Conservation (phyloP, 2,888 invertebrate species). For the Eristalis pertinax region DNA sequence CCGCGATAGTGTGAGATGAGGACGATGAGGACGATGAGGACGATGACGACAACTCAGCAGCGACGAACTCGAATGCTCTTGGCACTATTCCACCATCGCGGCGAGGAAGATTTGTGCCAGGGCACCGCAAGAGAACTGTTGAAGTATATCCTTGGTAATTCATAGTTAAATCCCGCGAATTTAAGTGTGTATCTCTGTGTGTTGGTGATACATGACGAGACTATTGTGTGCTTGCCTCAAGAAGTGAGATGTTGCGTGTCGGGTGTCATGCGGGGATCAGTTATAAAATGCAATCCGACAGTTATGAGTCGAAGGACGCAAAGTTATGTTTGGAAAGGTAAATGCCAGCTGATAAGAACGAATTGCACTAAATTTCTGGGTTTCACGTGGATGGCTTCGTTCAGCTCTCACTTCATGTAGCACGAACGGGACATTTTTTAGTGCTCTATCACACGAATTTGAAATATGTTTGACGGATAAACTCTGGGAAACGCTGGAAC, state of each 20-base stretch:
- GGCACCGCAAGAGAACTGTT: not conserved
- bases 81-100: not conserved
- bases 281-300: not conserved
- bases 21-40: not conserved
- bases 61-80: too few relatives aligned
- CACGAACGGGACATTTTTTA: too few relatives aligned
- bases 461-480: too few relatives aligned
- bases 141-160: conserved; percentile 8
- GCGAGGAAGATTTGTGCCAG: not conserved
- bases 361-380: too few relatives aligned
- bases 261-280: not conserved
- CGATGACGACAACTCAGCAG: not conserved
- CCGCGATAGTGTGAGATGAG: not conserved
- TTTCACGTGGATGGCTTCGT: too few relatives aligned
- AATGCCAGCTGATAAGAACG: too few relatives aligned
- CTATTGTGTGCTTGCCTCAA: not conserved
- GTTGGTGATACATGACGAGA: not conserved
- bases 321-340: too few relatives aligned
- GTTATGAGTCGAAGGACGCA: too few relatives aligned
- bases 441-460: too few relatives aligned
- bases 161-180: not conserved
- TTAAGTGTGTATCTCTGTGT: not conserved
- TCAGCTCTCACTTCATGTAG: too few relatives aligned
- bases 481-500: too few relatives aligned
- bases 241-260: not conserved